phyloP scores from a whole-genome alignment of 2,797 vertebrate genomes.

The Saxicola maurus region DNA sequence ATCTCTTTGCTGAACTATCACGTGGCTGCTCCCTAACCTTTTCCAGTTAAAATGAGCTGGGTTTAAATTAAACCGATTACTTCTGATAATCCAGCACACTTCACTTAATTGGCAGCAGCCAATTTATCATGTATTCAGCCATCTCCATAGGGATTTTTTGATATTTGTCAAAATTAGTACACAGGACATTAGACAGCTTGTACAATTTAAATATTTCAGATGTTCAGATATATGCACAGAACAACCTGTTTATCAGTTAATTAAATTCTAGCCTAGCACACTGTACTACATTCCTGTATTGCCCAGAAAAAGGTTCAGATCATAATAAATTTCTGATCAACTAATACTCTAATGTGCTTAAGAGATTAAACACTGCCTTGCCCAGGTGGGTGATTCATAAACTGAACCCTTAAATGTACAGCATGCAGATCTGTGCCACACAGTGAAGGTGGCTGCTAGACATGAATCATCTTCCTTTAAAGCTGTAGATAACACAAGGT shows the following conservation, averaged over 20 bases:
- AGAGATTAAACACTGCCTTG: neutral
- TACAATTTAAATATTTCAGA: neutral
- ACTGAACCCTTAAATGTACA: neutral
- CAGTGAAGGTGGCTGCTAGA: neutral
- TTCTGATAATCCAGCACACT: neutral
- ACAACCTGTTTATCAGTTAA: neutral
- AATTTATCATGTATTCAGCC: neutral
- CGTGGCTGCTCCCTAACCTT: neutral
- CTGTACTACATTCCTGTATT: neutral
- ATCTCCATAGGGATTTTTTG: neutral
- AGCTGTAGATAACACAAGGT: neutral
- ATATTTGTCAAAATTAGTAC: neutral
- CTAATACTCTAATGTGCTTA: neutral
- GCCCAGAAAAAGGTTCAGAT: neutral
- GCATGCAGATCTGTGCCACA: neutral
- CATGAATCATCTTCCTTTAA: neutral
- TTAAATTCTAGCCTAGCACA: neutral
- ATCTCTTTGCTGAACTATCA: neutral
- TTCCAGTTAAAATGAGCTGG: conserved; percentile 14
- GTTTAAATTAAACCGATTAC: conserved; percentile 11
- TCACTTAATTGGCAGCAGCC: neutral
- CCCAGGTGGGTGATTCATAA: neutral
- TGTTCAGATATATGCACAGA: neutral
- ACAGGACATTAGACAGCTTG: neutral
- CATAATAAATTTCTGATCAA: neutral